Conservation (phyloP, 1,140 invertebrate species). For the Pseudobourletiella spinata region DNA sequence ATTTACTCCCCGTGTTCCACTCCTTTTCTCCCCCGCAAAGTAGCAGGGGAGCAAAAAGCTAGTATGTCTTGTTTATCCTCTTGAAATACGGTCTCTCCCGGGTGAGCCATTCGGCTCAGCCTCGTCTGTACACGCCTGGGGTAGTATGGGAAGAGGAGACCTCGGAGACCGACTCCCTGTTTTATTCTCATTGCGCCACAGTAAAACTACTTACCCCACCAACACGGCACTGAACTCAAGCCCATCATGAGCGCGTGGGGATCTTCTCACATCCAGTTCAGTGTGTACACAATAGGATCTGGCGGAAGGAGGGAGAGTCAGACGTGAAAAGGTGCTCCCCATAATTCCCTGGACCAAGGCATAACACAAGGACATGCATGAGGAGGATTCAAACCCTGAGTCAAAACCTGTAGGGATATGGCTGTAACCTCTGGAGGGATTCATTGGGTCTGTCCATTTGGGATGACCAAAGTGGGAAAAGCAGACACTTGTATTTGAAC, state of each 20-base stretch:
- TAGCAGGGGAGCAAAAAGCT: constrained; percentile 16
- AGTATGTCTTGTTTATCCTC: constrained; percentile 35
- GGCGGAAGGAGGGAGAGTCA: neutral
- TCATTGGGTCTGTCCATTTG: too few species aligned
- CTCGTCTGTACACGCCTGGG: neutral
- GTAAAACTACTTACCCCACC: neutral
- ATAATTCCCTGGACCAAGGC: neutral
- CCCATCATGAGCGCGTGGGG: neutral
- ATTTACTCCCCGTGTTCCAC: neutral
- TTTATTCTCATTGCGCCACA: constrained; percentile 1
- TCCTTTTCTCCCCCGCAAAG: too few species aligned
- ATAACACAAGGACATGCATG: too few species aligned
- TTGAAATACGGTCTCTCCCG: constrained; percentile 28
- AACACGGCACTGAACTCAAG: too few species aligned
- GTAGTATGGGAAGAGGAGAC: constrained; percentile 8
- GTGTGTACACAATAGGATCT: too few species aligned
- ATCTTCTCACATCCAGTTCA: neutral
- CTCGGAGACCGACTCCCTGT: constrained; percentile 4
- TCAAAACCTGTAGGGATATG: too few species aligned
- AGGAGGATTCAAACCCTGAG: too few species aligned
- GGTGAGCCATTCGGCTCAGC: constrained; percentile 28
- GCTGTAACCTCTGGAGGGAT: too few species aligned
- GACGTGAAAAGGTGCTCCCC: neutral
- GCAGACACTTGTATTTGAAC: too few species aligned
- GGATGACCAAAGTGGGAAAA: too few species aligned